Base-by-base conservation (phyloP, 1,140 invertebrate genomes). In the Drosophila subobscura region DNA sequence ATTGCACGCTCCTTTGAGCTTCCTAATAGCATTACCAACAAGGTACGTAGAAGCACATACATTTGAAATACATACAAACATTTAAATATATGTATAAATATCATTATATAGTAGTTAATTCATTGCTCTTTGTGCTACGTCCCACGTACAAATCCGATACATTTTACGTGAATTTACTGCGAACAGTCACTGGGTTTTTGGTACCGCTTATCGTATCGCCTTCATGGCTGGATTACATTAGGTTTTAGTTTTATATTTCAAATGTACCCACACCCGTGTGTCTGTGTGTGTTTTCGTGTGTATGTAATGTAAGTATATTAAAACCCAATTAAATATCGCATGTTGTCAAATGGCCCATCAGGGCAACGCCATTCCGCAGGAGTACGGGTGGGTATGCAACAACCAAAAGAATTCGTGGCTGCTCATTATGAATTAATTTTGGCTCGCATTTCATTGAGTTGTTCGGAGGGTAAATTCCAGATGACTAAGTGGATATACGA, bases 261-360 rank as follows among this genome's bases (percentile, higher is more conserved):
- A 50, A 55, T 49, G 64, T 12, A 14, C 33, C 64, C 61, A 20
- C 16, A 20, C 22, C 10, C 8, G 7, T 16, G 33, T 12, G 50
- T 22, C 4, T 12, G 7, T 22, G 3, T 37, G 33, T 37, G 33
- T 12, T 0, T 45, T 20, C 16, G 47, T 59, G 33, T 42, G 7
- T 46, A 16, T 53, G 33, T 72, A 55, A 37, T 47, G 51, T 47
- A 37, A 45, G 51, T 47, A 64, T 70, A 86, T 85, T 81, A 75
- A 88, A 81, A 81, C 65, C 63, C 81, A 86, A 85, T 85, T 85
- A 86, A 64, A 86, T 88, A 80, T 86, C 73, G 81, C 81, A 86
- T 86, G 83, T 75, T 75, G 44, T 68, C 61, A 79, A 79, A 84
- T 84, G 37, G 42, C 61, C 45, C 55, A 61, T 70, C 54, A 61